Conservation (phyloP, 1,140 invertebrate genomes). For the Ostrea denselamellosa region DNA sequence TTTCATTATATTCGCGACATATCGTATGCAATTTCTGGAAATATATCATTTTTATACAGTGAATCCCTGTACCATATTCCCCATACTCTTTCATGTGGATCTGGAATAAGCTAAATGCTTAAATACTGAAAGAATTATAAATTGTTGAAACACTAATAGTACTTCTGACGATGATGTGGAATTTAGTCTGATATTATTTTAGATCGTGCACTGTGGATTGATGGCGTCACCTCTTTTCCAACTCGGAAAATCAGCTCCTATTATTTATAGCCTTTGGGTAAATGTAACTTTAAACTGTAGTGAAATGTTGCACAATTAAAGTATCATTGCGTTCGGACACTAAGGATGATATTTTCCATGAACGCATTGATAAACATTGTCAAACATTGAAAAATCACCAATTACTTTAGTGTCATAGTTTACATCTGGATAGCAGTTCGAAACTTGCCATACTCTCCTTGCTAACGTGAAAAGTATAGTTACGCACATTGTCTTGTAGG, state of each 20-base stretch:
- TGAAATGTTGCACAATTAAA: neutral
- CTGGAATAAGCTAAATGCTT: too few species aligned
- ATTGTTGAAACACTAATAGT: too few species aligned
- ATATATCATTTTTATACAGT: too few species aligned
- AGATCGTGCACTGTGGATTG: conserved; percentile 90
- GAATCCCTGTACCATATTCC: too few species aligned
- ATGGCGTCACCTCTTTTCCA: conserved; percentile 95
- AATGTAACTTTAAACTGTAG: neutral
- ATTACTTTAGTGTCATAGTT: too few species aligned
- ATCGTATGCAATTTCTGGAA: too few species aligned
- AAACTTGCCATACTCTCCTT: neutral
- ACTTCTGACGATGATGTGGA: neutral
- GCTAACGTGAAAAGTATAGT: neutral
- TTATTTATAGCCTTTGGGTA: conserved; percentile 85
- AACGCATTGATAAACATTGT: neutral
- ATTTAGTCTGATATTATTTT: conserved; percentile 34
- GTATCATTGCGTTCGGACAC: neutral
- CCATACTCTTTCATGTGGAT: too few species aligned
- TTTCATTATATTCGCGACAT: too few species aligned
- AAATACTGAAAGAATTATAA: too few species aligned
- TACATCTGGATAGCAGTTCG: too few species aligned
- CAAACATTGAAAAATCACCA: neutral
- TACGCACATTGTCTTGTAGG: conserved; percentile 81
- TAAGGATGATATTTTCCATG: neutral
- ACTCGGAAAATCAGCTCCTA: conserved; percentile 85